Base-by-base conservation (phyloP, 2,113 vertebrate species). In the Pipa parva region DNA sequence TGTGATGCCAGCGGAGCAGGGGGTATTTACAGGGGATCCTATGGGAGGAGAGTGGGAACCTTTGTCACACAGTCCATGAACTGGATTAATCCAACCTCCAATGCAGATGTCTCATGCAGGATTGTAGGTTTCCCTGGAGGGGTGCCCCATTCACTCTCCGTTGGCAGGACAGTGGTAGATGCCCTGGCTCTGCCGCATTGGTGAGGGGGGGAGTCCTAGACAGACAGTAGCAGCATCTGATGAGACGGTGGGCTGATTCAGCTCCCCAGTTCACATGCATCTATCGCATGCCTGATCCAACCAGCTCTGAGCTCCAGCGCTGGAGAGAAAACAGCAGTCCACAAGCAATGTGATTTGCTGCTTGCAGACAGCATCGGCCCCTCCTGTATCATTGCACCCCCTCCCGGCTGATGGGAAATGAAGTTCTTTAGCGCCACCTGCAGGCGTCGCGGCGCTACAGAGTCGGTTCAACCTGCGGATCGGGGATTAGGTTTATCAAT, bases 241-340 rank as follows among this genome's bases (percentile, higher is more conserved):
- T 59, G 28, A 31, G 42, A 20, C 22, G 50, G 64, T 52, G 65
- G 65, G 65, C 42, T 59, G 64, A 50, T 68, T 51, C 63, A 45
- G 51, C 24, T 45, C 29, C 52, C 27, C 46, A 68, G 65, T 56
- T 68, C 65, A 36, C 46, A 50, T 54, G 24, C 65, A 69, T 69
- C 46, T 69, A 55, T 20, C 17, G 29, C 27, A 2, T 21, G 42
- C n/a, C 20, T 51, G 45, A 57, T 68, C 65, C 65, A 69, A 69
- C 65, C 65, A 69, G 65, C 65, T 52, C 57, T 20, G 18, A 48
- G 33, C 65, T 69, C 31, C 45, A 69, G 57, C n/a, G 36, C 33
- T 15, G 25, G 15, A 29, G 20, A 56, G 7, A 18, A 37, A n/a
- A n/a, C n/a, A n/a, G n/a, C n/a, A n/a, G n/a, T 17, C 27, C 33